Base-by-base conservation (phyloP, 2,888 invertebrate genomes). In the Eledone cirrhosa region DNA sequence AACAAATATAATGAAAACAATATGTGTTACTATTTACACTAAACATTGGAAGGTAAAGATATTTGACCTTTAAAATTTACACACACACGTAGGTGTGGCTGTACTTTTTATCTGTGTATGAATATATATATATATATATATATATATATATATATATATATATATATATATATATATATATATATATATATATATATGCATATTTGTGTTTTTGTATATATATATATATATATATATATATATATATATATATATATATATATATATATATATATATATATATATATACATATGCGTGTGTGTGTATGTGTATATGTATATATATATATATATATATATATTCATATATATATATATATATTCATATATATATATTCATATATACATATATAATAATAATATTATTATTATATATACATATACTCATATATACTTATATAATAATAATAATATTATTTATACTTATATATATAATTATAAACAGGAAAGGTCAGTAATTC, bases 91-190 rank as follows among this genome's bases (percentile, higher is more conserved):
- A 41, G 5, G 41, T 41, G 41, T 41, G 41, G 11, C 8, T 41
- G 11, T 41, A 11, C 41, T 8, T 29, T 74, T 27, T 65, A 5
- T 29, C 27, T 11, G 8, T 63, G n/a, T 14, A 63, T 63, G 2
- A 16, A 67, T 27, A 75, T 75, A 75, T 41, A 41, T 41, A 75
- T 41, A 75, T 75, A 75, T 75, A 75, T 41, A 41, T 41, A 75
- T 75, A 74, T 75, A 75, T 75, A 75, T 75, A 75, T 75, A 75
- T 75, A 75, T 75, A 75, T 47, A 41, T 75, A 75, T 75, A 75
- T 41, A 69, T 24, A 69, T 24, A 24, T 69, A 24, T 69, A 69
- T 69, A 5, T 69, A 4, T n/a, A n/a, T 69, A 69, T 69, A n/a
- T 4, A 69, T n/a, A 69, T 24, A 2, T 69, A 19, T 5, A n/a